Evolutionary conservation across 2,113 vertebrate species (phyloP).

Genomic region (Pterocles gutturalis): DNA sequence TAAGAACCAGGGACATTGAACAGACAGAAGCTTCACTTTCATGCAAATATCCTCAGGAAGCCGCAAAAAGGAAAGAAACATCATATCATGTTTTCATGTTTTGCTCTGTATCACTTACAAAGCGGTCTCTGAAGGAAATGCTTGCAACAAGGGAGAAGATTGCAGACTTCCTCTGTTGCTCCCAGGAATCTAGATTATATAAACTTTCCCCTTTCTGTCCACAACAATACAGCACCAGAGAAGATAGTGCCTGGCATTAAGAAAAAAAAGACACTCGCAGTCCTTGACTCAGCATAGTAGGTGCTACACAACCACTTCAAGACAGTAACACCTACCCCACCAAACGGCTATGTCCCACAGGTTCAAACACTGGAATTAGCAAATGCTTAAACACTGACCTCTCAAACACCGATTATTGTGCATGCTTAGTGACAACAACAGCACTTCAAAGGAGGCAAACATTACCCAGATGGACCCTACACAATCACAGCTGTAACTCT

Average conservation of each 20-base stretch:
- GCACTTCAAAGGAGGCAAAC: background rate
- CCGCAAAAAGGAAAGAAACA: background rate
- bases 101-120: background rate
- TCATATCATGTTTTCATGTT: background rate
- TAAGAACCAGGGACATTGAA: background rate
- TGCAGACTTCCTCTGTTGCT: background rate
- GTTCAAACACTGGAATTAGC: background rate
- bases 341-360: accelerated
- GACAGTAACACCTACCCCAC: background rate
- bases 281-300: background rate
- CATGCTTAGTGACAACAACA: background rate
- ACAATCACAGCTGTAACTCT: background rate
- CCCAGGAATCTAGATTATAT: background rate
- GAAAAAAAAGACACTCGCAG: background rate
- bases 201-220: background rate
- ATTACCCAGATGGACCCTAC: background rate
- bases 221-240: background rate
- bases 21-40: background rate
- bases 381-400: background rate
- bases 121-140: background rate
- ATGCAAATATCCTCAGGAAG: background rate
- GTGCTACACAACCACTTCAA: background rate
- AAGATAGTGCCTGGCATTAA: background rate
- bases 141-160: background rate
- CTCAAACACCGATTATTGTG: background rate